Evolutionary conservation across 2,113 vertebrate genomes (phyloP).

Genomic region (Psettodes erumei): DNA sequence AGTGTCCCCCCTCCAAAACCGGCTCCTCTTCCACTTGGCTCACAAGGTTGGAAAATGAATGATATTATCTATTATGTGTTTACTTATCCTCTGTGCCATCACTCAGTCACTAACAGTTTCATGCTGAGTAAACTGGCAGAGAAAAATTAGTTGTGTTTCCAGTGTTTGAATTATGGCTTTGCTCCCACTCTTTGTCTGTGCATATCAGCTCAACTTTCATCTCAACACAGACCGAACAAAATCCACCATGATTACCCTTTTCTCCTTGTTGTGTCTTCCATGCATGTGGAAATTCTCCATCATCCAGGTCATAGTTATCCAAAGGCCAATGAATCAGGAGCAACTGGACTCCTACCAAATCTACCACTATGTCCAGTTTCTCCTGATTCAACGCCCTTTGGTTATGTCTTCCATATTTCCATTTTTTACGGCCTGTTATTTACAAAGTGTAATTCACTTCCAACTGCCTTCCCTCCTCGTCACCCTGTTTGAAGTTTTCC

Average conservation of each 20-base stretch:
- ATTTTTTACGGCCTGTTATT: not conserved
- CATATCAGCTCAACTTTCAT: not conserved
- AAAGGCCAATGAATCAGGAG: no score
- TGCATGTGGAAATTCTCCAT: no score
- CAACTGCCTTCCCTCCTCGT: not conserved
- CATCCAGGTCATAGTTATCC: no score
- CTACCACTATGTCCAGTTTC: no score
- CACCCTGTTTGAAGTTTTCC: not conserved
- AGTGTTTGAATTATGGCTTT: not conserved
- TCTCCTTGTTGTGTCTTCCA: not conserved
- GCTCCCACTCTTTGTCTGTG: not conserved
- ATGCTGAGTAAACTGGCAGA: not conserved
- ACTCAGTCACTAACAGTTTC: not conserved
- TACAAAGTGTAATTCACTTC: not conserved
- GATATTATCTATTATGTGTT: slow-evolving; percentile 14
- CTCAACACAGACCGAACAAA: not conserved
- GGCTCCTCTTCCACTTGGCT: slow-evolving; percentile 96
- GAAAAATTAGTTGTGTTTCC: not conserved
- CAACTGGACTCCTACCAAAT: no score
- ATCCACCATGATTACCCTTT: not conserved
- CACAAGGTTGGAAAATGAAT: slow-evolving; percentile 89
- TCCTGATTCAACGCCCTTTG: no score
- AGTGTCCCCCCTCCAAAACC: slow-evolving; percentile 92
- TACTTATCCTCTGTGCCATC: slow-evolving; percentile 11
- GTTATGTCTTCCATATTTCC: no score